Base-by-base conservation (phyloP, 2,888 invertebrate species). In the Sphinx pinastri region DNA sequence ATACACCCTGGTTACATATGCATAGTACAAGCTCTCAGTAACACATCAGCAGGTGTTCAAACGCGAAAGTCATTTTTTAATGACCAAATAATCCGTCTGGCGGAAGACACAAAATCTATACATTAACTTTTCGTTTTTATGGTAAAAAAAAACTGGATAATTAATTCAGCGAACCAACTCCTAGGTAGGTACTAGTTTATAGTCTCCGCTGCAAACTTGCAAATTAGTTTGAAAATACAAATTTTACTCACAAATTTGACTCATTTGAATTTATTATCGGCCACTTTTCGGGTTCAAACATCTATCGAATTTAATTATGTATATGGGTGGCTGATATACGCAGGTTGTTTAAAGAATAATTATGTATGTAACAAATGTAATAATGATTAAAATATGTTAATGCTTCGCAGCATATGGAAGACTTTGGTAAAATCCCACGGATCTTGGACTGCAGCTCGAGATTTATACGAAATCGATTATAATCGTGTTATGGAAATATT, bases 231-330 rank as follows among this genome's bases (percentile, higher is more conserved):
- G 55, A 66, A 68, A 72, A 72, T 68, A 51, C 63, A 58, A 72
- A 72, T 68, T 63, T 67, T 52, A 70, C 68, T 67, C n/a, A 57
- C 68, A 70, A 72, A 70, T 71, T 69, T 63, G 63, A 47, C 70
- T 68, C 68, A 70, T 66, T 68, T 68, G 68, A 72, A 72, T 72
- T 66, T 66, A 72, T 70, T 68, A 72, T 68, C 68, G 68, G 59
- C 67, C 67, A 67, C 16, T 67, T 52, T 38, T 59, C 45, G 67
- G 51, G 71, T 69, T 63, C 49, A 71, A 67, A 60, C 71, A 68
- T 71, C 55, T 54, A 63, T 49, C 67, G 60, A 67, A 69, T 71
- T 71, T 69, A 69, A 71, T 71, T 69, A 69, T 63, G 63, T 49
- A 63, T 63, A 19, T 63, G 19, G 63, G 63, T 63, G 47, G 16